Conservation (phyloP, 2,797 vertebrate genomes). For the Dallia pectoralis region DNA sequence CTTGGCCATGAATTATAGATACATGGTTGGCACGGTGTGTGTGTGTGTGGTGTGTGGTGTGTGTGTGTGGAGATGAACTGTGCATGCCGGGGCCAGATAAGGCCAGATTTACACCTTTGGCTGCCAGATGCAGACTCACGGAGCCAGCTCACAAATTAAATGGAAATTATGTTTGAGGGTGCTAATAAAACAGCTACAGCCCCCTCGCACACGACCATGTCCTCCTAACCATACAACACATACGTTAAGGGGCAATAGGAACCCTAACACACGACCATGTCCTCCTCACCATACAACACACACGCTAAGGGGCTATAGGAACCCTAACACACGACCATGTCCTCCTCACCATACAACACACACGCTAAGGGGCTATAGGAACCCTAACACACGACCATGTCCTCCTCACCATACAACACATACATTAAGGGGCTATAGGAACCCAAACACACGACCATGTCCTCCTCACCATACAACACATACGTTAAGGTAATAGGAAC, state of each 20-base stretch:
- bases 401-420: conserved; percentile 60
- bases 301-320: conserved; percentile 44
- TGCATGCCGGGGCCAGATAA: conserved; percentile 81
- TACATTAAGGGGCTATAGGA: conserved; percentile 45
- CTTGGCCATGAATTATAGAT: conserved; percentile 83
- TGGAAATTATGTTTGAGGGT: conserved; percentile 78
- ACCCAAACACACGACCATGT: conserved; percentile 50
- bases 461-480: conserved; percentile 60
- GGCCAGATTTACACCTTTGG: conserved; percentile 81
- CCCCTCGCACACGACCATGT: conserved; percentile 50
- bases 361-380: conserved; percentile 44
- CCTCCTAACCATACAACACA: conserved; percentile 60
- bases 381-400: conserved; percentile 50
- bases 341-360: conserved; percentile 60
- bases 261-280: conserved; percentile 48
- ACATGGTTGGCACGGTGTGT: conserved; percentile 71
- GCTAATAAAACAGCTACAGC: conserved; percentile 74
- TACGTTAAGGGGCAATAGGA: conserved; percentile 45
- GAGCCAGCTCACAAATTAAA: conserved; percentile 79
- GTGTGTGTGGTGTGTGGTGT: no score
- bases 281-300: conserved; percentile 60
- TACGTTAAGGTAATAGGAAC: conserved; percentile 46
- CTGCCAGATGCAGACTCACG: conserved; percentile 71
- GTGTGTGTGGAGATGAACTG: conserved; percentile 78
- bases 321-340: conserved; percentile 50